Evolutionary conservation across 2,888 invertebrate species (phyloP).

Genomic region (Parnassius apollo): DNA sequence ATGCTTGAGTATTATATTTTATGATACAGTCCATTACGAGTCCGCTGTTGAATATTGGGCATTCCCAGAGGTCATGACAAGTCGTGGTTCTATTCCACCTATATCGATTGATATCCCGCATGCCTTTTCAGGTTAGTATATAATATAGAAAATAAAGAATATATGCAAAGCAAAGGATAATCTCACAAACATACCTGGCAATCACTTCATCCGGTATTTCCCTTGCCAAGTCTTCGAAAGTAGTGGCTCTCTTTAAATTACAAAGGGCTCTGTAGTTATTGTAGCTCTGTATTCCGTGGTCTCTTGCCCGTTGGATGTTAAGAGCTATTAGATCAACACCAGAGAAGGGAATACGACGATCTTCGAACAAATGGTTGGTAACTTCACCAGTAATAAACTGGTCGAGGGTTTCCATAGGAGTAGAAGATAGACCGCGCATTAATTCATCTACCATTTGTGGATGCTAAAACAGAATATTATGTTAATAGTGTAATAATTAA

Average conservation of each 20-base stretch:
- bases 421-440: conserved; percentile 90
- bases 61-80: too few species aligned
- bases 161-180: too few species aligned
- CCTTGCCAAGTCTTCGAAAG: conserved; percentile 92
- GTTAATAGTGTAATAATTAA: too few species aligned
- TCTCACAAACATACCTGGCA: conserved; percentile 63
- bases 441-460: conserved; percentile 92
- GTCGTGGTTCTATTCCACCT: too few species aligned
- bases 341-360: conserved; percentile 92
- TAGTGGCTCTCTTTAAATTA: conserved; percentile 90
- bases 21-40: too few species aligned
- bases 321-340: conserved; percentile 95
- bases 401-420: conserved; percentile 95
- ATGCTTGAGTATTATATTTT: too few species aligned
- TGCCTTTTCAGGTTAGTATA: too few species aligned
- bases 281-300: conserved; percentile 93
- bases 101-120: too few species aligned
- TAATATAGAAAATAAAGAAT: too few species aligned
- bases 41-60: too few species aligned
- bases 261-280: conserved; percentile 95
- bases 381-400: conserved; percentile 97
- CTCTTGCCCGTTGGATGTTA: conserved; percentile 93
- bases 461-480: conserved; percentile 53
- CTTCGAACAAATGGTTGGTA: conserved; percentile 96
- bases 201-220: conserved; percentile 94